A percentile compares a stretch with the other conserved stretches of the same genome.
Conservation (phyloP, 2,113 vertebrate species). For the Ascaphus truei region DNA sequence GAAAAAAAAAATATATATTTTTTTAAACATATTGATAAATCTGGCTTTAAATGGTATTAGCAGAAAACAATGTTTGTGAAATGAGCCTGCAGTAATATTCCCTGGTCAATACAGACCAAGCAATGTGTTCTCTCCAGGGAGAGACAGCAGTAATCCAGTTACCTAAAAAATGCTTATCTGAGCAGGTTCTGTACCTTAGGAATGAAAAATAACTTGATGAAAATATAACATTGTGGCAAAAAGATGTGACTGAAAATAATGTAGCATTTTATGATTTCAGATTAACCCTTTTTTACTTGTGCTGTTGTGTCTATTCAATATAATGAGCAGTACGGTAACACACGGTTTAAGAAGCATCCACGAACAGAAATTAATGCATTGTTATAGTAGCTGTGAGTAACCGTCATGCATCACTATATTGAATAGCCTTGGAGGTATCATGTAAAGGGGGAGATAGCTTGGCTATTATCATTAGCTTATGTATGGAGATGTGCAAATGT, state of each 20-base stretch:
- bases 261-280: neutral
- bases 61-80: conserved; percentile 37
- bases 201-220: conserved; percentile 38
- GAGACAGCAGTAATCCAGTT: conserved; percentile 33
- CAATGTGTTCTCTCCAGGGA: conserved; percentile 25
- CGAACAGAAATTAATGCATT: too few species aligned
- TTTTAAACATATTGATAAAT: conserved; percentile 31
- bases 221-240: conserved; percentile 31
- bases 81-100: conserved; percentile 33
- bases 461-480: too few species aligned
- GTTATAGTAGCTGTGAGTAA: too few species aligned
- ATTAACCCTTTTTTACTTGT: conserved; percentile 23
- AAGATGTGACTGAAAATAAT: conserved; percentile 36
- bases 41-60: conserved; percentile 27
- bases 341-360: too few species aligned
- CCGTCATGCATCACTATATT: too few species aligned
- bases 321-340: too few species aligned
- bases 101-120: conserved; percentile 36
- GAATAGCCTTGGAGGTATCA: too few species aligned
- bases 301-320: too few species aligned
- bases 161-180: conserved; percentile 30
- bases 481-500: too few species aligned
- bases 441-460: too few species aligned
- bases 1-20: neutral
- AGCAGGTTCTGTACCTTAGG: conserved; percentile 27